Evolutionary conservation across 1,140 invertebrate genomes (phyloP), one percentile per base, ranked within the genome.

Genomic region (Anastrepha obliqua): DNA sequence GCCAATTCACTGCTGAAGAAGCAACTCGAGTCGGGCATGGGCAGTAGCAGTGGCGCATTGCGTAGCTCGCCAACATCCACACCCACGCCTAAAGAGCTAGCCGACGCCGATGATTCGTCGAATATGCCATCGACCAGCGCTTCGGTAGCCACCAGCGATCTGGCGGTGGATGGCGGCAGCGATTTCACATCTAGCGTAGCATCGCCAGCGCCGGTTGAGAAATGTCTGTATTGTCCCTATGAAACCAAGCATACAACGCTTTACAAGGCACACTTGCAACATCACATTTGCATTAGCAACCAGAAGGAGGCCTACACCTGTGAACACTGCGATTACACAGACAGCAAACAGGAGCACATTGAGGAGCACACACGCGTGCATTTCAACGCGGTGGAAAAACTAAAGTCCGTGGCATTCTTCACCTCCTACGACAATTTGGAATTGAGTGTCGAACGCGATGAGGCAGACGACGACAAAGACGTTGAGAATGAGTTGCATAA

Each of bases 321-420:
- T 91, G 95, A 95, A n/a, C 95, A 96, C 88, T 98, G 98, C 93
- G 96, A 96, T 91, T 98, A 98, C 92, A 95, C 96, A 51, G 96
- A 97, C 0, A 44, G 17, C 6, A 89, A 89, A 1, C 90, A 91
- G 39, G 20, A 89, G 0, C 87, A 90, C 15, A 88, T 93, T 39
- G 91, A 91, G 29, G 91, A 92, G 74, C 93, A 93, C 87, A 92
- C 89, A 3, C 86, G 89, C 0, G 70, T 93, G 47, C 93, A 93
- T n/a, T 93, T 93, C 47, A 92, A 90, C 89, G 90, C 90, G 70
- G 89, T 89, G 29, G 91, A 91, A 86, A 93, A 93, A 64, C 88
- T 91, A 0, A 93, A 92, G 67, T 87, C 90, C 9, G 91, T 93
- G 0, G 91, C 91, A 59, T 93, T 93, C 39, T 92, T 87, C 70